Evolutionary conservation across 2,113 vertebrate genomes (phyloP).

Genomic region (Coregonus clupeaformis): DNA sequence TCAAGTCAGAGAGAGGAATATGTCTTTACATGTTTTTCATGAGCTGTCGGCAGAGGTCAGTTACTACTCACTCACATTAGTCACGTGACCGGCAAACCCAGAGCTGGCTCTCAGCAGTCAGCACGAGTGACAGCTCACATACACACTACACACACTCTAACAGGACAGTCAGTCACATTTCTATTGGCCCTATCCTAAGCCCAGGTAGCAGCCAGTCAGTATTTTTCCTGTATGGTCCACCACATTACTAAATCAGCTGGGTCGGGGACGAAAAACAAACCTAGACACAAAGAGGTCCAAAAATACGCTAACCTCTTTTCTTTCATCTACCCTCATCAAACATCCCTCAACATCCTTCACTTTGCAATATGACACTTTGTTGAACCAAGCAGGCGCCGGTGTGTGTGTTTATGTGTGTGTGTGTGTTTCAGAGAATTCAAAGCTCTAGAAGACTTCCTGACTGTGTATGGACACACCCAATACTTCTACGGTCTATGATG

Average conservation of each 20-base stretch:
- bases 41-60: constrained; percentile 25
- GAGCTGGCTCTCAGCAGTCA: constrained; percentile 19
- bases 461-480: too few relatives aligned
- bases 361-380: constrained; percentile 7
- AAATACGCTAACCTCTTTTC: neutral
- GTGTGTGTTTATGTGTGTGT: constrained; percentile 2
- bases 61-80: constrained; percentile 63
- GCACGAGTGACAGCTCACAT: constrained; percentile 27
- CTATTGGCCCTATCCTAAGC: constrained; percentile 39
- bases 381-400: neutral
- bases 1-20: constrained; percentile 43
- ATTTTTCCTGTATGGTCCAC: constrained; percentile 3
- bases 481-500: too few relatives aligned
- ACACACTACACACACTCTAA: constrained; percentile 35
- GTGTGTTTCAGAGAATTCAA: too few relatives aligned
- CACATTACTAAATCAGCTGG: neutral
- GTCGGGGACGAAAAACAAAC: neutral
- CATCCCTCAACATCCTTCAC: neutral
- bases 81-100: constrained; percentile 64
- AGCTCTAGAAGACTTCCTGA: too few relatives aligned
- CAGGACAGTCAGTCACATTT: constrained; percentile 58
- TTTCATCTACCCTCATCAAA: neutral
- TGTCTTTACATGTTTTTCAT: constrained; percentile 58
- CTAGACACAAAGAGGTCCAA: too few relatives aligned
- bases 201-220: neutral